Percentiles rank a stretch among this genome's conserved stretches.
These are phyloP conservation scores for Hymenopus coronatus DNA, from an alignment of 2,888 invertebrate genomes.

Conservation along the genomic window DNA sequence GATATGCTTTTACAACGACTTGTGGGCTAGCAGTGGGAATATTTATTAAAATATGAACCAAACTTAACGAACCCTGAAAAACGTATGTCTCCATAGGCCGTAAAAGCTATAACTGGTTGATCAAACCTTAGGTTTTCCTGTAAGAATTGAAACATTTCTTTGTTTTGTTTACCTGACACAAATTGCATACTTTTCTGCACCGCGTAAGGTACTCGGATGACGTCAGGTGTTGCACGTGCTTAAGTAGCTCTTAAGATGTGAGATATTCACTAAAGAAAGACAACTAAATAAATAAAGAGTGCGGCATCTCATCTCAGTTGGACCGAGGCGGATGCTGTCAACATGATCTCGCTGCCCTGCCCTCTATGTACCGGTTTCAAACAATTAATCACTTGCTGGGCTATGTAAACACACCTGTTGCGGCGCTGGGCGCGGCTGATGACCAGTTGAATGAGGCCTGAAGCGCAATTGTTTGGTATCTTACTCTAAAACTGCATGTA, in stretches of 20 bases:
- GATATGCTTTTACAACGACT: no score
- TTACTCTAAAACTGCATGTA: no score
- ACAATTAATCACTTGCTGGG: background rate
- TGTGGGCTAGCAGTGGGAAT: no score
- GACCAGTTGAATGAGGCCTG: background rate
- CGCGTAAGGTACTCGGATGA: background rate
- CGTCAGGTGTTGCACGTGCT: background rate
- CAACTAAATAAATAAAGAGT: background rate
- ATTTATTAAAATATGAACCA: no score
- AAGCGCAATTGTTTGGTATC: background rate
- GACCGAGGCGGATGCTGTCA: background rate
- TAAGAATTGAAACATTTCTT: no score
- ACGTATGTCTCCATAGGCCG: no score
- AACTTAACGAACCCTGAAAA: no score
- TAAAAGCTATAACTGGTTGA: no score
- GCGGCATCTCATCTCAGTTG: background rate
- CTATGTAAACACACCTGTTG: background rate
- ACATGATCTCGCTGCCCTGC: background rate
- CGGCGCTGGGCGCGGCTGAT: background rate
- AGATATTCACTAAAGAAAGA: background rate
- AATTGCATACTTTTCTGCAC: no score
- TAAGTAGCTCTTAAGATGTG: background rate
- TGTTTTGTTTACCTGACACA: no score
- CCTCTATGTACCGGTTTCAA: background rate
- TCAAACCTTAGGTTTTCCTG: no score